Base-by-base conservation (phyloP, 2,888 invertebrate species). In the Sthenelais limicola region DNA sequence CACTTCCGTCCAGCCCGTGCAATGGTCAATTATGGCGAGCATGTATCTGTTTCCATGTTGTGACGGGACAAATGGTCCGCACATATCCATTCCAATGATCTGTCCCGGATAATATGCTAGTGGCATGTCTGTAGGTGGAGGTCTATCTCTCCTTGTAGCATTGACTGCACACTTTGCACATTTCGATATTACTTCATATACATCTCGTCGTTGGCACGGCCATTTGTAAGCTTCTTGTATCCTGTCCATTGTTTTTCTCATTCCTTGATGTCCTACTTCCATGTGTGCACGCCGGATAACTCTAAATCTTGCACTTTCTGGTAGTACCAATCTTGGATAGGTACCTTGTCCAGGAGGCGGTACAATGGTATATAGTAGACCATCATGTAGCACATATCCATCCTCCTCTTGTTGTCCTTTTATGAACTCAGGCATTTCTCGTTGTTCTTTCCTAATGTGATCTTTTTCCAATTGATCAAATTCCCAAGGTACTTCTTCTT, bases 171-270 rank as follows among this genome's bases (percentile, higher is more conserved):
- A 67, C 18, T 3, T 5, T 3, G 7, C 9, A 21, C 67, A 67
- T 24, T 67, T 38, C 5, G 7, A 3, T 15, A 67, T 4, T 3
- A 12, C 24, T 18, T 24, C n/a, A 26, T 24, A 38, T 15, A 67
- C 47, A 9, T 47, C 47, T 67, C 7, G 12, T 21, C 47, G n/a
- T 47, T 43, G 38, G 21, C 30, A 15, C 4, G 67, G 43, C 67
- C 67, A 67, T 38, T 43, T 47, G 28, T 67, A 67, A 7, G 9
- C 18, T 18, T 67, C 67, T 21, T 67, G 67, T 3, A 67, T 4
- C 3, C 47, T 21, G 18, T 12, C 18, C 26, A 67, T 21, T 12
- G 47, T 67, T 43, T 47, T 67, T 4, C 15, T 28, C 18, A 47
- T 12, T 15, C 43, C 67, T n/a, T 43, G 38, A 35, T 67, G 67